These are phyloP conservation scores for Zaprionus vittiger DNA, from an alignment of 1,140 invertebrate genomes.

Conservation along the genomic window DNA sequence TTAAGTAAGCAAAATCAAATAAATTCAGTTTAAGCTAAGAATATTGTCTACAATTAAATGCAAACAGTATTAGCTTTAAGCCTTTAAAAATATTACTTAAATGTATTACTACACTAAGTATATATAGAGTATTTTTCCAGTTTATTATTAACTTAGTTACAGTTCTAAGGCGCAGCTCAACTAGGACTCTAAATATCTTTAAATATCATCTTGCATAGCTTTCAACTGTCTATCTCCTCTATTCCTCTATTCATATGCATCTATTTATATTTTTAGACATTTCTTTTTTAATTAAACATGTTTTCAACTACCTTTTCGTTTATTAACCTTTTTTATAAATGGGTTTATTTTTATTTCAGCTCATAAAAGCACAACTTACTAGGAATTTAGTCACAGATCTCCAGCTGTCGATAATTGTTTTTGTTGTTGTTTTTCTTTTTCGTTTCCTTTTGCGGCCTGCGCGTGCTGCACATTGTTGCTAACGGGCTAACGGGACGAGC, in stretches of 20 bases:
- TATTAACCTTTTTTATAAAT: background rate
- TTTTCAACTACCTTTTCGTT: background rate
- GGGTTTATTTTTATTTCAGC: background rate
- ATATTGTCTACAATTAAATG: no score
- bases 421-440: slow-evolving; percentile 3
- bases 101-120: no score
- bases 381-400: background rate
- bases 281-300: background rate
- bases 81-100: no score
- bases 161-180: no score
- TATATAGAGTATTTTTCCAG: background rate
- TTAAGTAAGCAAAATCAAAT: no score
- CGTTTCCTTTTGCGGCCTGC: background rate
- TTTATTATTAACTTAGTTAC: background rate
- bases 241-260: no score
- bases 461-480: slow-evolving; percentile 14
- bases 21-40: no score
- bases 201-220: no score
- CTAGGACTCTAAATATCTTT: no score
- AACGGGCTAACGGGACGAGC: background rate
- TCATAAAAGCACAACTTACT: background rate
- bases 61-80: no score
- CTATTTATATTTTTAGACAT: background rate
- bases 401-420: background rate
- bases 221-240: background rate